These are phyloP conservation scores for Lipophrys pholis DNA, from an alignment of 2,113 vertebrate species.

Conservation along the genomic window DNA sequence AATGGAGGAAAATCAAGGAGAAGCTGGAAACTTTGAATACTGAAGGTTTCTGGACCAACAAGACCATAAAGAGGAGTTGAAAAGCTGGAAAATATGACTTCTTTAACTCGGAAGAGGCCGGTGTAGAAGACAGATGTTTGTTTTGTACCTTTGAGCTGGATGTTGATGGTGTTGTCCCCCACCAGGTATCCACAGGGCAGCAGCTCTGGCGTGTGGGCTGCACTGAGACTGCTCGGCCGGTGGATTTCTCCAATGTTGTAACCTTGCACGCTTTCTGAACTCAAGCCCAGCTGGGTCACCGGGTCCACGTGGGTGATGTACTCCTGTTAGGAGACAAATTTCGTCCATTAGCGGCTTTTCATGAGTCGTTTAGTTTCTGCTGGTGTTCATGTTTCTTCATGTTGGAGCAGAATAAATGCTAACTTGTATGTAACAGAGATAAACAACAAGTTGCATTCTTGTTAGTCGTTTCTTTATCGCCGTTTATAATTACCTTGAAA, in stretches of 20 bases:
- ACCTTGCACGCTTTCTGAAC: slow-evolving; percentile 92
- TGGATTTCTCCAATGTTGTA: slow-evolving; percentile 95
- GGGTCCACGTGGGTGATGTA: slow-evolving; percentile 97
- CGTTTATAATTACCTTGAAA: slow-evolving; percentile 88
- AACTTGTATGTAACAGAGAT: no score
- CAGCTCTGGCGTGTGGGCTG: slow-evolving; percentile 89
- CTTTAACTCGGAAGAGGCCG: no score
- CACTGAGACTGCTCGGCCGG: slow-evolving; percentile 80
- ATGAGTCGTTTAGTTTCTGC: no score
- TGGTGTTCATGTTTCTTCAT: no score
- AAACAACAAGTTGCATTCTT: background rate
- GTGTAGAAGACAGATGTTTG: background rate
- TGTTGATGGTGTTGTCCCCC: slow-evolving; percentile 94
- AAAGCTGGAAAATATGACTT: no score
- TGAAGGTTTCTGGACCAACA: no score
- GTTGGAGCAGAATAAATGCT: no score
- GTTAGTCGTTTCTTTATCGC: background rate
- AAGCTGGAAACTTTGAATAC: no score
- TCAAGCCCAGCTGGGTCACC: slow-evolving; percentile 91
- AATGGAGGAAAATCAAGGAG: no score
- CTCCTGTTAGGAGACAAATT: slow-evolving; percentile 82
- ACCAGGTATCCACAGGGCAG: slow-evolving; percentile 97
- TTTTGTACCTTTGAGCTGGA: slow-evolving; percentile 90
- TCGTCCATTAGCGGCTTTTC: background rate
- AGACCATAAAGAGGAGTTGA: no score